Evolutionary conservation across 2,113 vertebrate species (phyloP).

Genomic region (Brachyistius frenatus): DNA sequence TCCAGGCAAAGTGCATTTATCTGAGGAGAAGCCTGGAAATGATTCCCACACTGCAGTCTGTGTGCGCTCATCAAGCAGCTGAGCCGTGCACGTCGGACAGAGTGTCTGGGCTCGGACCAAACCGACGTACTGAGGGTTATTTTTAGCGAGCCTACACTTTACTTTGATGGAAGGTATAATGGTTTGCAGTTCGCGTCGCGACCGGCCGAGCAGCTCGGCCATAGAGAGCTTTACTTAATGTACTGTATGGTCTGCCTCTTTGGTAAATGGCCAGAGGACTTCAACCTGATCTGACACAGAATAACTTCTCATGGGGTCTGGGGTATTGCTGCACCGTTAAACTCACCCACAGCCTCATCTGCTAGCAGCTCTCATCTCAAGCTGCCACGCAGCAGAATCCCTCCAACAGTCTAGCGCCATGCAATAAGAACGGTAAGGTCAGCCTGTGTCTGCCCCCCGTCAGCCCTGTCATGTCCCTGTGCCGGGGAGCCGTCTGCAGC

Average conservation of each 20-base stretch:
- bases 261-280: conserved; percentile 44
- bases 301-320: conserved; percentile 47
- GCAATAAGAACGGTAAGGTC: conserved; percentile 16
- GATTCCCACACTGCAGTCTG: conserved; percentile 6
- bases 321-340: conserved; percentile 40
- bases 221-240: conserved; percentile 44
- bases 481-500: conserved; percentile 11
- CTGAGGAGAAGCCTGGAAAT: conserved; percentile 33
- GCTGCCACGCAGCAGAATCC: background rate
- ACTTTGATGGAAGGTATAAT: conserved; percentile 34
- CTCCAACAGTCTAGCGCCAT: conserved; percentile 1
- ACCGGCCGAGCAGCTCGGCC: background rate
- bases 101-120: conserved; percentile 13
- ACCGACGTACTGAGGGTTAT: conserved; percentile 7
- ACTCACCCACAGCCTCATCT: conserved; percentile 32
- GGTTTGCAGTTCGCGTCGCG: conserved; percentile 13
- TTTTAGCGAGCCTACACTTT: conserved; percentile 15
- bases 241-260: conserved; percentile 35
- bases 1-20: conserved; percentile 55
- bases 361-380: conserved; percentile 18
- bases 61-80: conserved; percentile 8
- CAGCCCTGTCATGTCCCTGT: conserved; percentile 20
- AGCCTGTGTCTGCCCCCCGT: conserved; percentile 26
- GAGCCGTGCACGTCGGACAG: conserved; percentile 15
- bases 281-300: conserved; percentile 59